A percentile compares a stretch with the other conserved stretches of the same genome.
Evolutionary conservation across 2,113 vertebrate genomes (phyloP).

Genomic region (Anthoscopus minutus): DNA sequence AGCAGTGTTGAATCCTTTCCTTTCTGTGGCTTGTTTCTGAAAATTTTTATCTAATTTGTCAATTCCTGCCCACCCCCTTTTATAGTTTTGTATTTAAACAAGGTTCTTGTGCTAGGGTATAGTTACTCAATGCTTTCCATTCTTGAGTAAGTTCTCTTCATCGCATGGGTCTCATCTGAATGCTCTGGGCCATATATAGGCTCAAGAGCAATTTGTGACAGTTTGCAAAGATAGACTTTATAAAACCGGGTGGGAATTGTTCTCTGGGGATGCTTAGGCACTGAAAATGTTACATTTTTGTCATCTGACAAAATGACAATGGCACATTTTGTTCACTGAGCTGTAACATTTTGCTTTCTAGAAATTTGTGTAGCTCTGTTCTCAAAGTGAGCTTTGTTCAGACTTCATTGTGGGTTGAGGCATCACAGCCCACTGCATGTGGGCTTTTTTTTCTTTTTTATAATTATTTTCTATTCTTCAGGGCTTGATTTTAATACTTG

Average conservation of each 20-base stretch:
- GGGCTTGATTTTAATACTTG: not conserved
- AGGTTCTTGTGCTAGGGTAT: not conserved
- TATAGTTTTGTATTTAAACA: not conserved
- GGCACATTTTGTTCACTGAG: not conserved
- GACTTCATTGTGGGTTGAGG: not conserved
- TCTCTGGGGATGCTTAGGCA: not conserved
- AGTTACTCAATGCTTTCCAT: not conserved
- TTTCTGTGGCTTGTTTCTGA: not conserved
- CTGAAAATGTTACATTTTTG: not conserved
- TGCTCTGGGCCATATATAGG: not conserved
- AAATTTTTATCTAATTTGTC: not conserved
- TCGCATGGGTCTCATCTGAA: not conserved
- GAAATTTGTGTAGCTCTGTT: not conserved
- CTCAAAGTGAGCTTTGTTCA: not conserved
- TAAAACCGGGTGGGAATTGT: not conserved
- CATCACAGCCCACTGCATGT: not conserved
- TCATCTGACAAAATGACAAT: not conserved
- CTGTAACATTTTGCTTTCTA: not conserved
- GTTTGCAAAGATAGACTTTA: not conserved
- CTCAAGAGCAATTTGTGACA: not conserved
- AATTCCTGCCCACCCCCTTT: accelerated
- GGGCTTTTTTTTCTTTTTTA: not conserved
- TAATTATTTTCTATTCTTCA: not conserved
- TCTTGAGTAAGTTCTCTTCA: not conserved
- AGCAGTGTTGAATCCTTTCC: not conserved